Base-by-base conservation (phyloP, 2,888 invertebrate genomes). In the Pterostichus niger region DNA sequence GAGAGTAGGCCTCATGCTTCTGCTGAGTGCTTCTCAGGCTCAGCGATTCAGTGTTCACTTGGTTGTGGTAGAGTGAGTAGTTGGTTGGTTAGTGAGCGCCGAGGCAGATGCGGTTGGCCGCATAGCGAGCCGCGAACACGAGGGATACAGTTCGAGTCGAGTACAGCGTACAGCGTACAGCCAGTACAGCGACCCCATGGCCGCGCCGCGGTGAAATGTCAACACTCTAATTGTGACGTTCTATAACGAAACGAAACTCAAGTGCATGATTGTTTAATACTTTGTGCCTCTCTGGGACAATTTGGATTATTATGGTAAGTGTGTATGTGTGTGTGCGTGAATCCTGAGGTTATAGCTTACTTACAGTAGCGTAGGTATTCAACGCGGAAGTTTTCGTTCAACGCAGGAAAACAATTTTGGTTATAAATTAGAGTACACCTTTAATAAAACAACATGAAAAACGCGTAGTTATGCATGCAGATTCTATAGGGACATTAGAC, bases 191-290 rank as follows among this genome's bases (percentile, higher is more conserved):
- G 82, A 82, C 82, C 82, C 59, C 75, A 24, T 15, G 44, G 40
- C 59, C 75, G 40, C 31, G 40, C 64, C 33, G 73, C 71, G 59
- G 73, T 61, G 59, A 75, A 75, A 82, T 82, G 82, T 82, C 75
- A 75, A 82, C 75, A 82, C n/a, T 59, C 82, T 82, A 82, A 82
- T 82, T 73, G 75, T 82, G 73, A 11, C 24, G 59, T 59, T 40
- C 9, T 40, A 40, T 6, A 59, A 52, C n/a, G 24, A 24, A 24
- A 24, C 24, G 24, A 11, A 59, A 59, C 11, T 59, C 10, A 59
- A 40, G 40, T 52, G 56, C 33, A 31, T 44, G 73, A 35, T 68
- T 77, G 40, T 33, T 77, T 61, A 10, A 44, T 11, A 33, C 49
- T 33, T 17, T 49, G 49, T 64, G 31, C 54, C 10, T 15, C 75